Evolutionary conservation across 1,140 invertebrate species (phyloP).

Genomic region (Caenorhabditis brenneri): DNA sequence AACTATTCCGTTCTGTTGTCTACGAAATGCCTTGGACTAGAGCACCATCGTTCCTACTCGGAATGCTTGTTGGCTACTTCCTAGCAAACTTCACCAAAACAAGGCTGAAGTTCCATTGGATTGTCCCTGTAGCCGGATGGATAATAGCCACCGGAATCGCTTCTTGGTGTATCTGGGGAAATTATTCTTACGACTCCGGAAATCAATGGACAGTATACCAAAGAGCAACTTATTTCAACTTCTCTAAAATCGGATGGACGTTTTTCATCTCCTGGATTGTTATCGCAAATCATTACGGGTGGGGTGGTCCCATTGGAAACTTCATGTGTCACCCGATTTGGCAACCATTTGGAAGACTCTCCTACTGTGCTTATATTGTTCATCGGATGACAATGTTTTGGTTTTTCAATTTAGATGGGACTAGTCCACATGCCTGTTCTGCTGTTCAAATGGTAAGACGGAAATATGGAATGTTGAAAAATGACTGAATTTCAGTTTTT

Average conservation of each 20-base stretch:
- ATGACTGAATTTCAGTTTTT: constrained; percentile 40
- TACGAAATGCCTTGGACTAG: constrained; percentile 28
- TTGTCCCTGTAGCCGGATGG: background rate
- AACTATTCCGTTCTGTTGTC: constrained; percentile 1
- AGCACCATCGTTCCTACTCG: background rate
- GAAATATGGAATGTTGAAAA: background rate
- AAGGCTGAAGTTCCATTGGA: constrained; percentile 2
- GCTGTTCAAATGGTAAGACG: background rate
- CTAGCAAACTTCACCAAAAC: background rate
- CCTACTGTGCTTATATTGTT: constrained; percentile 44
- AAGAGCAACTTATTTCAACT: constrained; percentile 19
- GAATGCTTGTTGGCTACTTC: constrained; percentile 4
- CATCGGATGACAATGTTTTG: constrained; percentile 21
- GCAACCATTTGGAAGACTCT: constrained; percentile 43
- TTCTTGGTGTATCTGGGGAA: background rate
- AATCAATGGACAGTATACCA: background rate
- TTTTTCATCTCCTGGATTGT: constrained; percentile 39
- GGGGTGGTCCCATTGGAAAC: constrained; percentile 25
- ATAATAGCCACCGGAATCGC: background rate
- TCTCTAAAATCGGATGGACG: constrained; percentile 31
- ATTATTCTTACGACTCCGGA: constrained; percentile 7
- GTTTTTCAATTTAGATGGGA: constrained; percentile 44
- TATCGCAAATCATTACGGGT: constrained; percentile 34
- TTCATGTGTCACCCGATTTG: constrained; percentile 42
- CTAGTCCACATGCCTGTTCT: constrained; percentile 30